Conservation (phyloP, 2,797 vertebrate species). For the Bryconaethiops microstoma region DNA sequence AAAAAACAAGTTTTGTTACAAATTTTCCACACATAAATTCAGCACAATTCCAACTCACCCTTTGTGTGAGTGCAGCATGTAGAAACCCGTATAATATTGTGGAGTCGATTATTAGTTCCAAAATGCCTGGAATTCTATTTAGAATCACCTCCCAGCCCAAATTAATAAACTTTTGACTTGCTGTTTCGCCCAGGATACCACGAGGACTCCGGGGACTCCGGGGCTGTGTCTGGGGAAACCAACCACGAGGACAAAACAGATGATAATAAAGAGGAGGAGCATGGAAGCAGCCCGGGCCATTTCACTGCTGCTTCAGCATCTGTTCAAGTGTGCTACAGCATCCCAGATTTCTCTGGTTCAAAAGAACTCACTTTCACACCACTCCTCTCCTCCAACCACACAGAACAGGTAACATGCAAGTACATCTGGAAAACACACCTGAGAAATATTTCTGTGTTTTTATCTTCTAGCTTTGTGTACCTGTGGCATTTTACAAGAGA, state of each 20-base stretch:
- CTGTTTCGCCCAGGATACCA: not conserved
- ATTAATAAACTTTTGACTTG: not conserved
- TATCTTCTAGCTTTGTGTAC: not conserved
- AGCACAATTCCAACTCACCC: no score
- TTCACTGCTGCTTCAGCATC: not conserved
- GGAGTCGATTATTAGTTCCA: no score
- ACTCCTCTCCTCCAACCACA: not conserved
- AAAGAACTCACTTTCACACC: slow-evolving; percentile 31
- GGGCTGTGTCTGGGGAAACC: slow-evolving; percentile 43
- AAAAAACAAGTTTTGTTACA: no score
- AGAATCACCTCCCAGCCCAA: no score
- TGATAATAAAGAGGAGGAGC: not conserved
- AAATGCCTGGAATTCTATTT: no score
- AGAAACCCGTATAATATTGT: no score
- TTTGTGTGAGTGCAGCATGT: no score
- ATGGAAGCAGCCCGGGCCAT: slow-evolving; percentile 33
- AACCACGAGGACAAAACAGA: slow-evolving; percentile 41
- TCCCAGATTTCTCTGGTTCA: slow-evolving; percentile 29
- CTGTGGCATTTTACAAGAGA: not conserved
- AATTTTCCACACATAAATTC: no score
- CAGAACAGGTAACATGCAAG: slow-evolving; percentile 22
- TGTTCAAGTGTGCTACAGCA: slow-evolving; percentile 62
- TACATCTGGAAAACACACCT: not conserved
- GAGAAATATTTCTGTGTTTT: not conserved
- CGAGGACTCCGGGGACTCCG: not conserved